phyloP scores from a whole-genome alignment of 2,113 vertebrate species.

The Maccullochella peelii region DNA sequence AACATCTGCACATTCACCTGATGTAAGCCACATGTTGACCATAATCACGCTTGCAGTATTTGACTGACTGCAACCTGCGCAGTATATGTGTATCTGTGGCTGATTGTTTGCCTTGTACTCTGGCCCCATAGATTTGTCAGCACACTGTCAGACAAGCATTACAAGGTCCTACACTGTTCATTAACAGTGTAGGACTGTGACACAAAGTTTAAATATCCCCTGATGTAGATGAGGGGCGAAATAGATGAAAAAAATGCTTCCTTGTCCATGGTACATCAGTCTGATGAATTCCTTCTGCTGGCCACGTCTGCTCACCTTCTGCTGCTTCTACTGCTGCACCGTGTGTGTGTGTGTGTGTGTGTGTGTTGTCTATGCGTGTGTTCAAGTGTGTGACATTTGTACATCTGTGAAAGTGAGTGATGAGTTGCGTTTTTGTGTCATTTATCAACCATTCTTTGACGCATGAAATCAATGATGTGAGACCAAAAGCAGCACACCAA shows the following conservation, averaged over 20 bases:
- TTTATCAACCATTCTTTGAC: slow-evolving; percentile 38
- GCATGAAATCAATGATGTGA: slow-evolving; percentile 39
- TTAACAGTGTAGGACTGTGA: slow-evolving; percentile 20
- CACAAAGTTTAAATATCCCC: slow-evolving; percentile 19
- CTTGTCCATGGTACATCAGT: slow-evolving; percentile 28
- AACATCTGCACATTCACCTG: slow-evolving; percentile 2
- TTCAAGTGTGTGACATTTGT: slow-evolving; percentile 26
- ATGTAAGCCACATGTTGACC: not conserved
- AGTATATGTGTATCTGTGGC: slow-evolving; percentile 8
- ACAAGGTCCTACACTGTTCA: no score
- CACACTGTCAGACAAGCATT: slow-evolving; percentile 17
- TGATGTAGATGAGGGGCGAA: slow-evolving; percentile 38
- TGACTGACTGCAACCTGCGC: not conserved
- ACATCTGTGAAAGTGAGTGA: slow-evolving; percentile 44
- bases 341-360: slow-evolving; percentile 7
- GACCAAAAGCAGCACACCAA: slow-evolving; percentile 21
- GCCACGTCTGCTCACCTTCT: slow-evolving; percentile 70
- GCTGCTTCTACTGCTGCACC: slow-evolving; percentile 29
- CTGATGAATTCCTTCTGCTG: slow-evolving; percentile 67
- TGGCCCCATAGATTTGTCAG: slow-evolving; percentile 18
- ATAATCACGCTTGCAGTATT: slow-evolving; percentile 10
- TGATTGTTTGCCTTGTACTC: slow-evolving; percentile 23
- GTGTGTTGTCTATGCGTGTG: not conserved
- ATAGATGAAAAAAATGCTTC: slow-evolving; percentile 46
- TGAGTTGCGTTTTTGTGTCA: slow-evolving; percentile 40